Conservation (phyloP, 2,797 vertebrate genomes). For the Masticophis lateralis region DNA sequence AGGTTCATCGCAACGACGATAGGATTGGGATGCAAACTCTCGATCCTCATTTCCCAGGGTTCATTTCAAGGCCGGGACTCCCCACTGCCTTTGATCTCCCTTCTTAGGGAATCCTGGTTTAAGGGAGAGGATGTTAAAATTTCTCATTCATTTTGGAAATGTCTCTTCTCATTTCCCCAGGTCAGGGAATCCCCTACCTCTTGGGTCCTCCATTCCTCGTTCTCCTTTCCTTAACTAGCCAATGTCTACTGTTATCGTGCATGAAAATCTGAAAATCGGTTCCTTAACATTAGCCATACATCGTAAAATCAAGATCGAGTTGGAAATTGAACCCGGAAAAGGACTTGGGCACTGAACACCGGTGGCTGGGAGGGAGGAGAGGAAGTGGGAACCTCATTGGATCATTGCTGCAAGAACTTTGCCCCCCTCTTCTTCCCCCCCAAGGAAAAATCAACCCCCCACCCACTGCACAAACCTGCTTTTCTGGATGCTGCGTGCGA, state of each 20-base stretch:
- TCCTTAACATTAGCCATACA: background rate
- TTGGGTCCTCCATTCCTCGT: background rate
- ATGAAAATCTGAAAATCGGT: background rate
- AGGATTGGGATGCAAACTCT: background rate
- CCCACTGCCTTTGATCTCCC: background rate
- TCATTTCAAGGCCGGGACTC: background rate
- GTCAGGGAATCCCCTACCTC: background rate
- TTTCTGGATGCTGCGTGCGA: background rate
- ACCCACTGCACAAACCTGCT: background rate
- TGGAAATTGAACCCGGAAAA: background rate
- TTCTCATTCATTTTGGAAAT: background rate
- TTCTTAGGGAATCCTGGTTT: background rate
- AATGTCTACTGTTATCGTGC: accelerated
- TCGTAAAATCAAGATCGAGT: background rate
- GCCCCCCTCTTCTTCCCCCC: accelerated
- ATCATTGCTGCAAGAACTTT: background rate
- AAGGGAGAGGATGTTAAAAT: background rate
- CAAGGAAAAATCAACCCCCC: background rate
- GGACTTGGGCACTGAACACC: background rate
- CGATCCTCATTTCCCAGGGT: background rate
- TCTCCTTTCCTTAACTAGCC: background rate
- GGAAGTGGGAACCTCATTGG: background rate
- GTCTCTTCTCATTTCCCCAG: background rate
- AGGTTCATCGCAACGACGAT: accelerated
- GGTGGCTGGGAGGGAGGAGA: background rate